Evolutionary conservation across 2,797 vertebrate genomes (phyloP).

Genomic region (Glyptemys insculpta): DNA sequence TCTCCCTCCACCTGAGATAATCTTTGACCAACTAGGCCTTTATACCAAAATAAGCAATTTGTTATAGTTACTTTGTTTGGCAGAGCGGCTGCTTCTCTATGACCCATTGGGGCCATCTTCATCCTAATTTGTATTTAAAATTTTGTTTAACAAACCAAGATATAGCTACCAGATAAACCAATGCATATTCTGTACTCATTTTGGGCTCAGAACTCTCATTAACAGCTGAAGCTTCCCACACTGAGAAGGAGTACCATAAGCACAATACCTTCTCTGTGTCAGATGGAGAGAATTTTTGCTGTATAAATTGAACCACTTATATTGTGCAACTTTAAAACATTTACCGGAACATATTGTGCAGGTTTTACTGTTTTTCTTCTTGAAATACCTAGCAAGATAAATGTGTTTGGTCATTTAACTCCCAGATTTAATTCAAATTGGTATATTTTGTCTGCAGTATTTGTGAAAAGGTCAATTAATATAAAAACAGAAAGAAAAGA

Average conservation of each 20-base stretch:
- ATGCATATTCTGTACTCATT: not conserved
- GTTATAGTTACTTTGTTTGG: not conserved
- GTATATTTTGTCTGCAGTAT: slow-evolving; percentile 24
- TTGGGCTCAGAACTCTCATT: not conserved
- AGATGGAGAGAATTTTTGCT: not conserved
- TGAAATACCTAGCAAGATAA: not conserved
- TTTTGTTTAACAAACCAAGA: not conserved
- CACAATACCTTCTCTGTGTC: not conserved
- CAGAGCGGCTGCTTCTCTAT: not conserved
- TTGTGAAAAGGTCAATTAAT: slow-evolving; percentile 39
- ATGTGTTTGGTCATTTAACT: not conserved
- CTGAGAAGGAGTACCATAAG: not conserved
- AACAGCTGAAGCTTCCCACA: not conserved
- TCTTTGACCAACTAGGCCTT: not conserved
- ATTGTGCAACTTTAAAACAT: not conserved
- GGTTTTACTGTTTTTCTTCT: not conserved
- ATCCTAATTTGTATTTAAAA: not conserved
- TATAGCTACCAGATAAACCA: not conserved
- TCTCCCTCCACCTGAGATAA: not conserved
- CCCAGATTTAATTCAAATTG: not conserved
- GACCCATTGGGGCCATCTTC: not conserved
- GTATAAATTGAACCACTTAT: not conserved
- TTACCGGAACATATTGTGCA: not conserved
- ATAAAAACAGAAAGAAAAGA: slow-evolving; percentile 60
- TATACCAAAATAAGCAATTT: not conserved